phyloP scores from a whole-genome alignment of 2,797 vertebrate species.

The Rousettus madagascariensis region DNA sequence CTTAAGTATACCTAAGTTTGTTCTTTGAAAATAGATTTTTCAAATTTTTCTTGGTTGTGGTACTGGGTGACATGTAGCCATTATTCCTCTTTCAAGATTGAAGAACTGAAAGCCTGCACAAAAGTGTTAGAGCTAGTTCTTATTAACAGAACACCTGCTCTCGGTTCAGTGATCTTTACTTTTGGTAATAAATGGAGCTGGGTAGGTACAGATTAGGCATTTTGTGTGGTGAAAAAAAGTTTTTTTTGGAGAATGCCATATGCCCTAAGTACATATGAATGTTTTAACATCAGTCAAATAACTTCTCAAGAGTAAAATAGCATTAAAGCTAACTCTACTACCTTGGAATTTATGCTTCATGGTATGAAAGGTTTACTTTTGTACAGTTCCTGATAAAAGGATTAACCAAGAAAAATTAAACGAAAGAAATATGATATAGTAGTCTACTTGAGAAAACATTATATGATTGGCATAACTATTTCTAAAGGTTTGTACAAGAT shows the following conservation, averaged over 20 bases:
- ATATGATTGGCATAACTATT: not conserved
- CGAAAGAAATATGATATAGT: not conserved
- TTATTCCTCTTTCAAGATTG: not conserved
- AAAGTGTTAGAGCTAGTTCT: not conserved
- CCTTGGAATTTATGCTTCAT: not conserved
- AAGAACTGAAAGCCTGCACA: not conserved
- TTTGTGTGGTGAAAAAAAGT: not conserved
- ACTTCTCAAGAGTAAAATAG: not conserved
- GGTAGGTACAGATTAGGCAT: not conserved
- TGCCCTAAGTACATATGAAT: not conserved
- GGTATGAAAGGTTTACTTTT: constrained; percentile 20
- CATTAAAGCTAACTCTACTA: not conserved
- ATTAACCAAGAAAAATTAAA: not conserved
- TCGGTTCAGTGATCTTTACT: not conserved
- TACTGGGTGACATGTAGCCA: not conserved
- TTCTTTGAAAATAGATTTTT: not conserved
- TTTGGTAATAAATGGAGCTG: not conserved
- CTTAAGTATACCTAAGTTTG: not conserved
- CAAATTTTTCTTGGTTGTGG: not conserved
- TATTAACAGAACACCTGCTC: not conserved
- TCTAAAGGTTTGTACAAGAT: not conserved
- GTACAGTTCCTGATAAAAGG: not conserved
- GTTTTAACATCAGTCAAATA: not conserved
- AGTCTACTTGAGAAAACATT: not conserved
- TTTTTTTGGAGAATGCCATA: not conserved